These are phyloP conservation scores for Syngnathus acus DNA, from an alignment of 2,797 vertebrate genomes.

Conservation along the genomic window DNA sequence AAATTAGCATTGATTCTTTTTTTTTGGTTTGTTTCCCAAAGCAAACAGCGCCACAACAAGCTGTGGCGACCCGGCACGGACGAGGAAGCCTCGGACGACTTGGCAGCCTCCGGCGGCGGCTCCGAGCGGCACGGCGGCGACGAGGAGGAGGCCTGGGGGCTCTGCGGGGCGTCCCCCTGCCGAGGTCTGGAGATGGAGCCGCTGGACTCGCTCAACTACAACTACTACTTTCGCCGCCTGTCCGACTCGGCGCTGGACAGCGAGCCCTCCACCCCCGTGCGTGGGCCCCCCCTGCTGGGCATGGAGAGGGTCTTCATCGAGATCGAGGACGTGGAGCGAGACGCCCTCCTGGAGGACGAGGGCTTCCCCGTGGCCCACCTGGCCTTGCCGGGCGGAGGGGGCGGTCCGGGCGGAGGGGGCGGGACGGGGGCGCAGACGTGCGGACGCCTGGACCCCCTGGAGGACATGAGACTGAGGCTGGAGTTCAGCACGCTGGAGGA, in stretches of 20 bases:
- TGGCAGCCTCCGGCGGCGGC: conserved; percentile 55
- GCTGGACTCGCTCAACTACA: conserved; percentile 72
- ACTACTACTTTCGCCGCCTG: conserved; percentile 83
- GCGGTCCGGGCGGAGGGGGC: conserved; percentile 37
- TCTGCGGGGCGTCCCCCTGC: conserved; percentile 57
- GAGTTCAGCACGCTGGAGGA: conserved; percentile 76
- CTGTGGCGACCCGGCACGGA: conserved; percentile 84
- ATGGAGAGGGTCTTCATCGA: conserved; percentile 72
- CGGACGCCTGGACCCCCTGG: conserved; percentile 70
- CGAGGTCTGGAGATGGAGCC: conserved; percentile 72
- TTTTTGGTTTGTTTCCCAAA: conserved; percentile 39
- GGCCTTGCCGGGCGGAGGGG: conserved; percentile 28
- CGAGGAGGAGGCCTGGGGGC: conserved; percentile 62
- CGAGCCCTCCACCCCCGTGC: conserved; percentile 72
- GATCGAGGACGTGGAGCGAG: conserved; percentile 81
- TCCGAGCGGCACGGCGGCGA: conserved; percentile 46
- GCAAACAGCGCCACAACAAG: conserved; percentile 95
- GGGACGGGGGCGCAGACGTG: conserved; percentile 71
- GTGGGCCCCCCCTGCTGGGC: conserved; percentile 63
- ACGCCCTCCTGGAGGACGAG: conserved; percentile 70
- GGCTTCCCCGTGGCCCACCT: conserved; percentile 61
- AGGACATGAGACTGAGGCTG: conserved; percentile 72
- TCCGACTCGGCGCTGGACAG: conserved; percentile 83
- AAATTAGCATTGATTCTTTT: not conserved
- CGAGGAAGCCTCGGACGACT: conserved; percentile 66